Percentiles rank a stretch among this genome's conserved stretches.
Conservation (phyloP, 2,797 vertebrate species). For the Pipistrellus nathusii region DNA sequence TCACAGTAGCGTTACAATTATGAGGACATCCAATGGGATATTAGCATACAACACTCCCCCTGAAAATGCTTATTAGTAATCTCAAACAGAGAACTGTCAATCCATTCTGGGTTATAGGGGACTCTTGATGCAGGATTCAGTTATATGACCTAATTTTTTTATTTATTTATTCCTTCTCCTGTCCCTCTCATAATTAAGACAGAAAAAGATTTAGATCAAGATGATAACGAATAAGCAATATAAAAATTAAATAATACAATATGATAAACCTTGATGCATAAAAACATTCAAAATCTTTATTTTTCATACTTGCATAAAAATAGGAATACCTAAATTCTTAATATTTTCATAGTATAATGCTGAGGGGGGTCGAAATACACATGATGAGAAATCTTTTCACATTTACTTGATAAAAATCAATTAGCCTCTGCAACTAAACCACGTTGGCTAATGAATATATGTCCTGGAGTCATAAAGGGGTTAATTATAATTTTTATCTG, state of each 20-base stretch:
- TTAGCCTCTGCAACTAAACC: background rate
- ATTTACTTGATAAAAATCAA: constrained; percentile 1
- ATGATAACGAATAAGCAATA: background rate
- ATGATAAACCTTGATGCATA: background rate
- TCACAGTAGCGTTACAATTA: background rate
- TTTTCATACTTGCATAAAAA: too few relatives aligned
- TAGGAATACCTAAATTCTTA: background rate
- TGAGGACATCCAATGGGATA: background rate
- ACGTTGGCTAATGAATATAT: background rate
- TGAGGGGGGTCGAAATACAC: background rate
- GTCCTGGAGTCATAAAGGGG: background rate
- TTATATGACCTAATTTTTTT: background rate
- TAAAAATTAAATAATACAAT: background rate
- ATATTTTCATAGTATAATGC: background rate
- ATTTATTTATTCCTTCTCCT: background rate
- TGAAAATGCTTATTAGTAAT: background rate
- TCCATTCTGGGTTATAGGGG: background rate
- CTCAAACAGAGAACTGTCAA: background rate
- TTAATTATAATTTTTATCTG: background rate
- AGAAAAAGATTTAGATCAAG: background rate
- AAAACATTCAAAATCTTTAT: background rate
- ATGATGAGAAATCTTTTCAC: background rate
- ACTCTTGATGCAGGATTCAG: background rate
- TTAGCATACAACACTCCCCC: background rate
- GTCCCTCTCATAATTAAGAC: background rate